A percentile compares a stretch with the other conserved stretches of the same genome.
These are phyloP conservation scores for Sminthopsis crassicaudata DNA, from an alignment of 2,113 vertebrate species.

Conservation along the genomic window DNA sequence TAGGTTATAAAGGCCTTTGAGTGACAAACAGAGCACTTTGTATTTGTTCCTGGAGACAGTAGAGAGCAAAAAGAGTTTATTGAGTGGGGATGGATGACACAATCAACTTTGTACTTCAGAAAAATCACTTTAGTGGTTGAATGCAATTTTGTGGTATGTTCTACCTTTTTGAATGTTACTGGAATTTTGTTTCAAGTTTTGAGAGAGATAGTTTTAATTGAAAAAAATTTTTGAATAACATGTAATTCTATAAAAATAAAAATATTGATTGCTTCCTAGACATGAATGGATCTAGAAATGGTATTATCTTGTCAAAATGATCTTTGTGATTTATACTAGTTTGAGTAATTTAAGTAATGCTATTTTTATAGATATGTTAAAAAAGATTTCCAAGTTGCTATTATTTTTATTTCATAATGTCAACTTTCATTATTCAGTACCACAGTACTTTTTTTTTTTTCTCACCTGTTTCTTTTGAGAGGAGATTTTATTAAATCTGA, in stretches of 20 bases:
- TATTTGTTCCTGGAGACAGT: neutral
- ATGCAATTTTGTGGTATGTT: constrained; percentile 31
- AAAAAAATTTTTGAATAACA: neutral
- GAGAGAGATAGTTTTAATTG: neutral
- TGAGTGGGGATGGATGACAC: neutral
- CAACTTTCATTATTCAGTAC: no score
- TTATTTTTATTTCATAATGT: constrained; percentile 9
- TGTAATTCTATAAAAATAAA: neutral
- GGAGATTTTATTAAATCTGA: neutral
- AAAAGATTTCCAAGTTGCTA: neutral
- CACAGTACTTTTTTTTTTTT: constrained; percentile 12
- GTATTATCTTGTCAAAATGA: neutral
- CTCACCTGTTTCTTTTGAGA: constrained; percentile 12
- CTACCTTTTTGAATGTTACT: neutral
- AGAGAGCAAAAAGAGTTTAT: neutral
- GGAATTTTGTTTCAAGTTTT: neutral
- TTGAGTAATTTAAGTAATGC: neutral
- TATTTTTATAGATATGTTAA: constrained; percentile 11
- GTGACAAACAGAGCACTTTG: neutral
- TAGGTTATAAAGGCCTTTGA: neutral
- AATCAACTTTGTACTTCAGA: neutral
- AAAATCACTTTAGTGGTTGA: neutral
- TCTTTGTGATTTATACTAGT: neutral
- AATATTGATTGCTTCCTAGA: neutral
- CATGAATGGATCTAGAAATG: neutral